phyloP scores from a whole-genome alignment of 2,113 vertebrate genomes.

The Myxocyprinus asiaticus region DNA sequence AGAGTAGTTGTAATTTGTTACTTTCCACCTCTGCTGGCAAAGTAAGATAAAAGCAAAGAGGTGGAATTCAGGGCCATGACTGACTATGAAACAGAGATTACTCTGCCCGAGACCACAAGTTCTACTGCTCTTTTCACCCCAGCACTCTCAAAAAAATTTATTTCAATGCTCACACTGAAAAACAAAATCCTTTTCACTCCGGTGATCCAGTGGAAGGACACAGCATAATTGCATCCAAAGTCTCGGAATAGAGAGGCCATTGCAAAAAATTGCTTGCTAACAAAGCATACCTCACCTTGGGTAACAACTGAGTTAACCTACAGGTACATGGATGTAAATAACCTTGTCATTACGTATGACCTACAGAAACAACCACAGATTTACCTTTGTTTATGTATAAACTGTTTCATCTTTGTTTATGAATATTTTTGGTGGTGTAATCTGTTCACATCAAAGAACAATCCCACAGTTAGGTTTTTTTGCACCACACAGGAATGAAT shows the following conservation, averaged over 20 bases:
- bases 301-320: neutral
- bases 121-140: constrained; percentile 63
- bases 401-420: constrained; percentile 11
- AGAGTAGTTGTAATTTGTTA: constrained; percentile 17
- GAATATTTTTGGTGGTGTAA: too few relatives aligned
- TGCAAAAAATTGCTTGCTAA: constrained; percentile 16
- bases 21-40: too few relatives aligned
- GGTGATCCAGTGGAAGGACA: constrained; percentile 38
- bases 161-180: constrained; percentile 49
- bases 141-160: constrained; percentile 55
- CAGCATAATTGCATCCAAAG: constrained; percentile 28
- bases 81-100: constrained; percentile 89
- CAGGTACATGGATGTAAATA: neutral
- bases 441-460: too few relatives aligned
- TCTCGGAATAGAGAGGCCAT: constrained; percentile 38
- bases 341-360: neutral
- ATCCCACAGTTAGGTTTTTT: too few relatives aligned
- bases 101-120: constrained; percentile 65
- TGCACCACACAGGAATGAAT: too few relatives aligned
- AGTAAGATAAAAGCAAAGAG: constrained; percentile 87
- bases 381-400: constrained; percentile 14
- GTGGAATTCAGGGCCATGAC: constrained; percentile 87
- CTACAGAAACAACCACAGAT: neutral
- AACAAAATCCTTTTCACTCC: constrained; percentile 37
- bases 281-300: constrained; percentile 26